Evolutionary conservation across 1,140 invertebrate species (phyloP).

Genomic region (Drosophila triauraria): DNA sequence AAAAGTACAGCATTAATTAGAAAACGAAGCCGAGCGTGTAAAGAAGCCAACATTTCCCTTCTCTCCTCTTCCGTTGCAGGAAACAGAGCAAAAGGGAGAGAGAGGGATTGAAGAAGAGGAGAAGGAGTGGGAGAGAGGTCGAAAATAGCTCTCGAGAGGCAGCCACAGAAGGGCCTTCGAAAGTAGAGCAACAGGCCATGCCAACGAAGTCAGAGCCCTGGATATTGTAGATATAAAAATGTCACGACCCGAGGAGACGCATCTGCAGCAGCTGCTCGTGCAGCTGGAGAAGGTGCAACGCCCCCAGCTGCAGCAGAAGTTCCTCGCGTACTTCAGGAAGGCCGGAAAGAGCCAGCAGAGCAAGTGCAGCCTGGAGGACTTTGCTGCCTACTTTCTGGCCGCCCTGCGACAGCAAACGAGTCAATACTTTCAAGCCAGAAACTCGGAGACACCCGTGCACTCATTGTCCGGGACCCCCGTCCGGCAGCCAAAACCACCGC

Average conservation of each 20-base stretch:
- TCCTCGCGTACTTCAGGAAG: constrained; percentile 39
- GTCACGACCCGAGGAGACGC: constrained; percentile 39
- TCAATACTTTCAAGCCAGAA: constrained; percentile 49
- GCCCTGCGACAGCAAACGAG: constrained; percentile 71
- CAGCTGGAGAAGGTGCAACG: constrained; percentile 47
- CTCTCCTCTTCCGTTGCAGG: constrained; percentile 81
- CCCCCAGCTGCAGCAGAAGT: constrained; percentile 39
- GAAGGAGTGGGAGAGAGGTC: constrained; percentile 19
- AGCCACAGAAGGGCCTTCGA: constrained; percentile 5
- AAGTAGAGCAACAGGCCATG: constrained; percentile 27
- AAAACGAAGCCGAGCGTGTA: constrained; percentile 64
- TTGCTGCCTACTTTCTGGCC: constrained; percentile 75
- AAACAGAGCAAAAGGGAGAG: constrained; percentile 48
- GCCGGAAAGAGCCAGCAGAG: background rate
- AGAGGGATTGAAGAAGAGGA: constrained; percentile 14
- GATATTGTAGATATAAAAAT: constrained; percentile 19
- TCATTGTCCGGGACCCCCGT: constrained; percentile 57
- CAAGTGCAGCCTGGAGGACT: constrained; percentile 69
- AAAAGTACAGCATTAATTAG: constrained; percentile 31
- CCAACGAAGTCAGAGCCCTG: background rate
- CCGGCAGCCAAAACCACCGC: constrained; percentile 17
- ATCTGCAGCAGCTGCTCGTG: constrained; percentile 48
- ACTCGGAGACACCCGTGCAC: constrained; percentile 53
- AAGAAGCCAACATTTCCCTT: constrained; percentile 74
- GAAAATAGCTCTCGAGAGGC: constrained; percentile 39